These are phyloP conservation scores for Mycogona germanica DNA, from an alignment of 2,888 invertebrate genomes.

Conservation along the genomic window DNA sequence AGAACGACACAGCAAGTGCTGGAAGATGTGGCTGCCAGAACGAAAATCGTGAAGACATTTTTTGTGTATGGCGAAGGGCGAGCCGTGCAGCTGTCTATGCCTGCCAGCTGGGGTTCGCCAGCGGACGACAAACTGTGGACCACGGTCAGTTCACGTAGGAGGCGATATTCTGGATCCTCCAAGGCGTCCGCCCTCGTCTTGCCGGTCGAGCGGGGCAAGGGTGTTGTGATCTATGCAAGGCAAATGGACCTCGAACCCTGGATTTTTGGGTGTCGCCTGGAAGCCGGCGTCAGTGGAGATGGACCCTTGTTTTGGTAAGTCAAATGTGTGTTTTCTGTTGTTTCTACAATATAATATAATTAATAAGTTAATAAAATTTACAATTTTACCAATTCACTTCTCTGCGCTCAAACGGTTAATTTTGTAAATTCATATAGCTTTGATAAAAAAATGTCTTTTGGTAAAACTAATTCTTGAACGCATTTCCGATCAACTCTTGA, in stretches of 20 bases:
- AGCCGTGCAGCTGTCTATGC: not conserved
- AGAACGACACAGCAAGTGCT: slow-evolving; percentile 37
- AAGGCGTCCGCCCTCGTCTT: not conserved
- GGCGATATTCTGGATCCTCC: not conserved
- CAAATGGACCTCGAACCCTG: slow-evolving; percentile 2
- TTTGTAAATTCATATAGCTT: no score
- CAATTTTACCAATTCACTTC: no score
- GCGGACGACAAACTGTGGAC: not conserved
- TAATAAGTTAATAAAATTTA: no score
- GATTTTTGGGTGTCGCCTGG: not conserved
- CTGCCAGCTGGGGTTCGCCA: not conserved
- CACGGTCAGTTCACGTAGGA: not conserved
- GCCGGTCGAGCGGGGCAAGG: not conserved
- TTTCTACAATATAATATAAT: no score
- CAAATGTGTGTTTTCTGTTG: not conserved
- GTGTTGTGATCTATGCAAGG: not conserved
- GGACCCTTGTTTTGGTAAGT: not conserved
- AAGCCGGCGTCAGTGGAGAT: not conserved
- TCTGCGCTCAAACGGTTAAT: no score
- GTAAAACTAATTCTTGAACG: no score
- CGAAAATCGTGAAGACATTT: not conserved
- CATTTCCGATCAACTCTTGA: no score
- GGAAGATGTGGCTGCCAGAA: not conserved
- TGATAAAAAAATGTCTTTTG: no score
- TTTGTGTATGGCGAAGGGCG: not conserved